A percentile compares a stretch with the other conserved stretches of the same genome.
These are phyloP conservation scores for Meleagris gallopavo DNA, from an alignment of 2,113 vertebrate genomes.

Conservation along the genomic window DNA sequence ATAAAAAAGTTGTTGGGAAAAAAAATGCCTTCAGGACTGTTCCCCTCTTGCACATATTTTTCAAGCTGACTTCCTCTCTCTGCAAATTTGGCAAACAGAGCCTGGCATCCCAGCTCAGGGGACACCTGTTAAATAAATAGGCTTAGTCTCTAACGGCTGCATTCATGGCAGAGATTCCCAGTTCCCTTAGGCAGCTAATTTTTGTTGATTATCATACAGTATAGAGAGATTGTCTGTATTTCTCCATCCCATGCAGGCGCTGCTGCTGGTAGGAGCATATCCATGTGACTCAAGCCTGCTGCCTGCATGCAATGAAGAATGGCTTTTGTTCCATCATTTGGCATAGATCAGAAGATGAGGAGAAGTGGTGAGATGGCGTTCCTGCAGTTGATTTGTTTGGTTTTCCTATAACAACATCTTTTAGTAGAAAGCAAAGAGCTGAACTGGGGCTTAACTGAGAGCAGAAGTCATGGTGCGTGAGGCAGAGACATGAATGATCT, in stretches of 20 bases:
- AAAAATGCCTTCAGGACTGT: conserved; percentile 36
- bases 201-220: conserved; percentile 58
- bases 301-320: not conserved
- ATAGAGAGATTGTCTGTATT: conserved; percentile 55
- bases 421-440: not conserved
- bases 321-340: not conserved
- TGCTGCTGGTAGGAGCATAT: not conserved
- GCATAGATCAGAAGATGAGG: not conserved
- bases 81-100: conserved; percentile 50
- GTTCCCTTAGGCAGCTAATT: conserved; percentile 64
- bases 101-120: conserved; percentile 56
- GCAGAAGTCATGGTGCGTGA: not conserved
- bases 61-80: conserved; percentile 50
- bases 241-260: not conserved
- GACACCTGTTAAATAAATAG: conserved; percentile 73
- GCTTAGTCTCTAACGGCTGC: conserved; percentile 55
- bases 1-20: not conserved
- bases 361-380: not conserved
- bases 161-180: conserved; percentile 59
- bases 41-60: conserved; percentile 37
- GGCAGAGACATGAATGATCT: not conserved
- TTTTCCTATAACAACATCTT: accelerated
- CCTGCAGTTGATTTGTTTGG: not conserved
- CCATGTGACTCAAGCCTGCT: not conserved
- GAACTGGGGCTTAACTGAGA: not conserved